These are phyloP conservation scores for Trileptium ribeirensis DNA, from an alignment of 2,888 invertebrate species.

Conservation along the genomic window DNA sequence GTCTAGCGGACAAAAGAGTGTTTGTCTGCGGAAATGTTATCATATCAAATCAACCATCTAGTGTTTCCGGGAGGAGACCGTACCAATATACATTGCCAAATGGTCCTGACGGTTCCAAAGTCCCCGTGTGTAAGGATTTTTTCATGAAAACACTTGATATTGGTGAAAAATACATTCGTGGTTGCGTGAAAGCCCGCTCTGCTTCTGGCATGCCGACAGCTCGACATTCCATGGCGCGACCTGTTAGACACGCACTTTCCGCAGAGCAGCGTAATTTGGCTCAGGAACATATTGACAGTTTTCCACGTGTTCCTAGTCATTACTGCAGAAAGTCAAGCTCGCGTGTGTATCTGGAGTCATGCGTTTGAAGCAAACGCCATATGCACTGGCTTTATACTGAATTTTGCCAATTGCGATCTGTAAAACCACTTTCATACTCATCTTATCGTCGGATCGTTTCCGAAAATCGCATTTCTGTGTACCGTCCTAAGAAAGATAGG, in stretches of 20 bases:
- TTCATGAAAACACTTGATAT: not conserved
- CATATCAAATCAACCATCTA: too few relatives aligned
- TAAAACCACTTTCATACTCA: not conserved
- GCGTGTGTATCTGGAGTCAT: not conserved
- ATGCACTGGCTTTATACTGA: slow-evolving; percentile 1
- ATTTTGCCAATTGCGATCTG: not conserved
- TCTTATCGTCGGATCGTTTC: not conserved
- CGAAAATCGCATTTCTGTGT: not conserved
- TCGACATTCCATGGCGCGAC: not conserved
- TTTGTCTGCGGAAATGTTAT: not conserved
- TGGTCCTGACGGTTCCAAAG: not conserved
- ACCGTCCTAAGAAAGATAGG: not conserved
- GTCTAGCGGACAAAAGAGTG: not conserved
- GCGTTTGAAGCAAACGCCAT: not conserved
- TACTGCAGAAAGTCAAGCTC: not conserved
- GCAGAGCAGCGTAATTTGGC: not conserved
- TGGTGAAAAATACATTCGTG: not conserved
- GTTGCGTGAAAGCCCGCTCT: not conserved
- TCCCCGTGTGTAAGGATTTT: not conserved
- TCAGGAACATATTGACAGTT: not conserved
- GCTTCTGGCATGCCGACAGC: not conserved
- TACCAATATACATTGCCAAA: not conserved
- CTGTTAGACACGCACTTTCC: not conserved
- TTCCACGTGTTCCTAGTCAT: not conserved
- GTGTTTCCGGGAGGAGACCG: not conserved